These are phyloP conservation scores for Dipus sagitta DNA, from an alignment of 2,797 vertebrate genomes.

Conservation along the genomic window DNA sequence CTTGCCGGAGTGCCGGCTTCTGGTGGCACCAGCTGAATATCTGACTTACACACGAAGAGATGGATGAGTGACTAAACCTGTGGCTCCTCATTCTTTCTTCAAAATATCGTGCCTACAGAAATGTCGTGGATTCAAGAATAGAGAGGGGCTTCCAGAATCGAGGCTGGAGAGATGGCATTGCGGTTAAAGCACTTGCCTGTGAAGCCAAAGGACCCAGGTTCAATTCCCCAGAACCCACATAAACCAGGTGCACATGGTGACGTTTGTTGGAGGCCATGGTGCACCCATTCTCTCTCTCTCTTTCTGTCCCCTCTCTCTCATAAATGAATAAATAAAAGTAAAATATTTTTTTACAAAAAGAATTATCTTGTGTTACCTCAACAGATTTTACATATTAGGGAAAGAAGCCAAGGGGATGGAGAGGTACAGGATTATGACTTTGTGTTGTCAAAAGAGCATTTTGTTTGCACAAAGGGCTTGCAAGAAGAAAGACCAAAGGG, in stretches of 20 bases:
- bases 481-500: neutral
- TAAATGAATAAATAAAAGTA: neutral
- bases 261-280: too few relatives aligned
- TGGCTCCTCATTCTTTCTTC: constrained; percentile 9
- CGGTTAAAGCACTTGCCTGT: neutral
- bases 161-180: neutral
- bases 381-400: neutral
- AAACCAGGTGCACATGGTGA: too few relatives aligned
- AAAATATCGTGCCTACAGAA: constrained; percentile 40
- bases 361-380: neutral
- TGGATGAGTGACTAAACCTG: neutral
- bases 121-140: neutral
- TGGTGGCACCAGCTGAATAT: neutral
- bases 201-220: neutral
- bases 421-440: neutral
- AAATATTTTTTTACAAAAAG: neutral
- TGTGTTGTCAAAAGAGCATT: neutral
- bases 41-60: neutral
- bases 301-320: neutral
- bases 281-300: too few relatives aligned
- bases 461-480: constrained; percentile 8
- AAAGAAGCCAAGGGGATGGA: constrained; percentile 34
- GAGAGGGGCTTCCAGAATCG: constrained; percentile 9
- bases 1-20: neutral
- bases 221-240: neutral